phyloP scores from a whole-genome alignment of 1,140 invertebrate species.

The Pantala flavescens region DNA sequence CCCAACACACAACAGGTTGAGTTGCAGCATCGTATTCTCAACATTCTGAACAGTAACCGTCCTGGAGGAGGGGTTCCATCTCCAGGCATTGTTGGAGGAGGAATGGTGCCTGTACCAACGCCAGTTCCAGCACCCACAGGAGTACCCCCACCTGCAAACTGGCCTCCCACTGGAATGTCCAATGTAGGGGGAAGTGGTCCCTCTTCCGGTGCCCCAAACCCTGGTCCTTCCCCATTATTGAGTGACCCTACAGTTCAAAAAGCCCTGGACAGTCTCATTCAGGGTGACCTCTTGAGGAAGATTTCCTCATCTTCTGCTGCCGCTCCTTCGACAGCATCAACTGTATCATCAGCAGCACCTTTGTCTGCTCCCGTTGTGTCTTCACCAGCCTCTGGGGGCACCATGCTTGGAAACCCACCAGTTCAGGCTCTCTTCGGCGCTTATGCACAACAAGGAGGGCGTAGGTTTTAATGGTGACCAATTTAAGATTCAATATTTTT shows the following conservation, averaged over 20 bases:
- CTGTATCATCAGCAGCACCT: background rate
- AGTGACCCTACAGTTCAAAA: constrained; percentile 63
- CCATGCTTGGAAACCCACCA: background rate
- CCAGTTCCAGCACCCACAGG: constrained; percentile 32
- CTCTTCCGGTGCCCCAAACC: constrained; percentile 24
- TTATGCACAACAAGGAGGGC: background rate
- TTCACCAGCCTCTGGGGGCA: background rate
- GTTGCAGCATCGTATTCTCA: constrained; percentile 73
- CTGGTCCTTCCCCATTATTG: constrained; percentile 44
- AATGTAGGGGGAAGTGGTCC: constrained; percentile 26
- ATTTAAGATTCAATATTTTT: background rate
- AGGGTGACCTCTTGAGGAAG: constrained; percentile 48
- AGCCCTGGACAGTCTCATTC: constrained; percentile 60
- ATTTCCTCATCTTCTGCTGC: constrained; percentile 26
- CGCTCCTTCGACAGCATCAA: background rate
- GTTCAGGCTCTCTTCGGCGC: constrained; percentile 2
- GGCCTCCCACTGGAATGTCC: constrained; percentile 27
- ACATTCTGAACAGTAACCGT: constrained; percentile 57
- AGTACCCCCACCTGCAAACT: constrained; percentile 27
- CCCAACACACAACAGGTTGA: constrained; percentile 52
- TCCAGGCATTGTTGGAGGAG: background rate
- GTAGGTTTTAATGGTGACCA: background rate
- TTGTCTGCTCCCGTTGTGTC: background rate
- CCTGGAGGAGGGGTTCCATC: constrained; percentile 18
- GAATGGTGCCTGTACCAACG: constrained; percentile 25